A percentile compares a stretch with the other conserved stretches of the same genome.
Evolutionary conservation across 37 sponge, comb jelly and placozoan species (phyloP).

Genomic region (Dysidea cf. avara): DNA sequence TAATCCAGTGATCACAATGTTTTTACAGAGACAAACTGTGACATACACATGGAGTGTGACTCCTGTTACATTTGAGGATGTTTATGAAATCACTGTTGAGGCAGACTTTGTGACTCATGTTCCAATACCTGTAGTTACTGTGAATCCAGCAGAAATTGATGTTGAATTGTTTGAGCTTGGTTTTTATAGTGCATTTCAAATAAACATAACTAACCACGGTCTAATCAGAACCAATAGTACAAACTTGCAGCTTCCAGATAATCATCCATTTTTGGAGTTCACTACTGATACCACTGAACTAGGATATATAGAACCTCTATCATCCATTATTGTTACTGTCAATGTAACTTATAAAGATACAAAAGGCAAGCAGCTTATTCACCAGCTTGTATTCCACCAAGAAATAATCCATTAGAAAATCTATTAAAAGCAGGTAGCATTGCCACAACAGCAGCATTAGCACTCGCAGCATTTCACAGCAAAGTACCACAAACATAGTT

Average conservation of each 20-base stretch:
- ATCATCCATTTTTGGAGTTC: conserved; percentile 36
- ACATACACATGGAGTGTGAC: no score
- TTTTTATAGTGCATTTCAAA: no score
- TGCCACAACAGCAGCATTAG: no score
- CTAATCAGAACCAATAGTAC: conserved; percentile 31
- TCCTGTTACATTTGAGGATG: conserved; percentile 21
- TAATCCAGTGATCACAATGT: conserved; percentile 19
- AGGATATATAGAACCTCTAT: conserved; percentile 15
- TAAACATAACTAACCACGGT: conserved; percentile 48
- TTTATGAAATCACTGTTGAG: conserved; percentile 26
- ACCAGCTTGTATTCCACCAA: no score
- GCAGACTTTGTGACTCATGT: no score
- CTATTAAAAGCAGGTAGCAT: no score
- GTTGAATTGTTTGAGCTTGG: conserved; percentile 33
- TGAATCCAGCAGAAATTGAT: conserved; percentile 28
- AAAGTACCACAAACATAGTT: no score
- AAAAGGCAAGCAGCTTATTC: no score
- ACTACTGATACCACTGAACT: conserved; percentile 2
- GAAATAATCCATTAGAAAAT: no score
- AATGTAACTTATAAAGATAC: conserved; percentile 2
- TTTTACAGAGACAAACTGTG: no score
- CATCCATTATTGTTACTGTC: conserved; percentile 27
- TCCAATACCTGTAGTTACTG: conserved; percentile 43
- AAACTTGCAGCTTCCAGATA: conserved; percentile 17
- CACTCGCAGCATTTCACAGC: no score